A percentile compares a stretch with the other conserved stretches of the same genome.
Conservation (phyloP, 2,888 invertebrate genomes). For the Oasisia sp. region DNA sequence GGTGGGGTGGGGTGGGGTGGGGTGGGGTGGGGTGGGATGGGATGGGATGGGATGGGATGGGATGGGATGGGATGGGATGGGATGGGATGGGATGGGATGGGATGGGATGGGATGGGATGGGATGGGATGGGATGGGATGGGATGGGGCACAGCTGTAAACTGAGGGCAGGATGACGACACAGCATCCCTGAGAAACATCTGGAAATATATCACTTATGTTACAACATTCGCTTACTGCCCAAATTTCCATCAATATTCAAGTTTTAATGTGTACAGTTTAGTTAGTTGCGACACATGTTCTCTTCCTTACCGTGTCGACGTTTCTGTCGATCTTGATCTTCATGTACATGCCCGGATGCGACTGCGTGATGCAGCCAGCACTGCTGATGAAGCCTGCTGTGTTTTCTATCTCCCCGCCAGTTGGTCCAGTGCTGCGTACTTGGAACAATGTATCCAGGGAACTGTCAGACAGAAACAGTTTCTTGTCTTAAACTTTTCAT, state of each 20-base stretch:
- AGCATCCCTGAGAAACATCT: neutral
- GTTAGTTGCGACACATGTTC: neutral
- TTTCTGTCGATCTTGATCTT: slow-evolving; percentile 42
- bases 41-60: too few relatives aligned
- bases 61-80: too few relatives aligned
- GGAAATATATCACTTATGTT: neutral
- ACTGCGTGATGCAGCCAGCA: slow-evolving; percentile 43
- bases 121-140: too few relatives aligned
- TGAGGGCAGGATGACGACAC: too few relatives aligned
- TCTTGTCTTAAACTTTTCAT: neutral
- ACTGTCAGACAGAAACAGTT: neutral
- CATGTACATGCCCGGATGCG: slow-evolving; percentile 41
- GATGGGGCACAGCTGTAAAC: too few relatives aligned
- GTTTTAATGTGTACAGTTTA: neutral
- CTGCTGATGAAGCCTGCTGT: slow-evolving; percentile 45
- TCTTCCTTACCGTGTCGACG: slow-evolving; percentile 43
- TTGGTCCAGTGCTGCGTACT: neutral
- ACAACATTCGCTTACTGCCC: neutral
- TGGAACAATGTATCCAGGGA: neutral
- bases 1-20: too few relatives aligned
- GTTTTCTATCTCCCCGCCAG: slow-evolving; percentile 27
- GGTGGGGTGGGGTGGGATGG: too few relatives aligned
- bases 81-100: too few relatives aligned
- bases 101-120: too few relatives aligned
- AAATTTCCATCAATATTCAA: neutral